phyloP scores from a whole-genome alignment of 92 coral and sea anemone species.

The Nematostella vectensis region DNA sequence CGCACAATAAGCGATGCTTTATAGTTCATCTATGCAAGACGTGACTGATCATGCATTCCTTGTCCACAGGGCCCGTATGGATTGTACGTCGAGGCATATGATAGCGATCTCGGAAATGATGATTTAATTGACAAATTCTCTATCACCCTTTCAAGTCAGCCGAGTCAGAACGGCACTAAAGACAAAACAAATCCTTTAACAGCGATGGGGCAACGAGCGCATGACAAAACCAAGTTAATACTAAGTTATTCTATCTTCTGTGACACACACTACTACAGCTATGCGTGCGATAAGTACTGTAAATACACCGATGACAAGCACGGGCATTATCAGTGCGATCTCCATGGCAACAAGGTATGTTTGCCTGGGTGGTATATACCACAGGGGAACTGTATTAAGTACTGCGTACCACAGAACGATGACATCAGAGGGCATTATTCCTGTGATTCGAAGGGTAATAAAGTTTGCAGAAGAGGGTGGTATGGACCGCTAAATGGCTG shows the following conservation, averaged over 20 bases:
- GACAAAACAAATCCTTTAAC: neutral
- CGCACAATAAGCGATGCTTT: too few relatives aligned
- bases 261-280: slow-evolving; percentile 26
- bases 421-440: slow-evolving; percentile 28
- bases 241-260: slow-evolving; percentile 15
- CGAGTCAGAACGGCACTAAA: slow-evolving; percentile 14
- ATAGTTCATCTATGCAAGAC: too few relatives aligned
- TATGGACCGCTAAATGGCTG: slow-evolving; percentile 22
- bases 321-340: slow-evolving; percentile 34
- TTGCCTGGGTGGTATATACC: slow-evolving; percentile 32
- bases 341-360: slow-evolving; percentile 33
- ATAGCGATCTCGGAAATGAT: neutral
- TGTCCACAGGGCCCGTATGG: slow-evolving; percentile 9
- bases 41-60: neutral
- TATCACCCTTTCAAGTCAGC: slow-evolving; percentile 7
- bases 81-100: slow-evolving; percentile 17
- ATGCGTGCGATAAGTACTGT: slow-evolving; percentile 29
- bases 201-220: slow-evolving; percentile 1
- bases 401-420: slow-evolving; percentile 29
- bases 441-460: slow-evolving; percentile 29
- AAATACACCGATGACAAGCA: slow-evolving; percentile 16
- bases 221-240: slow-evolving; percentile 2
- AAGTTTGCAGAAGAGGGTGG: slow-evolving; percentile 23
- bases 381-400: slow-evolving; percentile 15
- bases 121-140: slow-evolving; percentile 20